Evolutionary conservation across 2,888 invertebrate species (phyloP).

Genomic region (Venustoraphidia nigricollis): DNA sequence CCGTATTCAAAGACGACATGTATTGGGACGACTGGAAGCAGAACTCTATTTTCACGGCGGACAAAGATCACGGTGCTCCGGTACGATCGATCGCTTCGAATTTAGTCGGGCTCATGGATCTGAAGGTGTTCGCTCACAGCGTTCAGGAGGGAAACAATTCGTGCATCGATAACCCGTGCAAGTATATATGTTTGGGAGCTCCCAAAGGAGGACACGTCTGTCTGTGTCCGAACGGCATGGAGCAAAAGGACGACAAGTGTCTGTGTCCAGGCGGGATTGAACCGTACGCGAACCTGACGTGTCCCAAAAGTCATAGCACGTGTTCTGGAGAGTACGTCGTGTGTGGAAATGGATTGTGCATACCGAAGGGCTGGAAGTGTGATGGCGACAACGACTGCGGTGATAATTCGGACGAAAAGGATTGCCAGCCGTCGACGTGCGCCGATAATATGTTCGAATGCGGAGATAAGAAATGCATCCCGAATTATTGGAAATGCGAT

Average conservation of each 20-base stretch:
- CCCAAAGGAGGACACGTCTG: conserved; percentile 54
- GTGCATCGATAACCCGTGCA: conserved; percentile 47
- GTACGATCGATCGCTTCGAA: conserved; percentile 32
- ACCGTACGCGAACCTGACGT: conserved; percentile 51
- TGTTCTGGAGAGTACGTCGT: conserved; percentile 39
- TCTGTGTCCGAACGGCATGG: conserved; percentile 67
- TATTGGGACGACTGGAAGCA: conserved; percentile 86
- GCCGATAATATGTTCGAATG: conserved; percentile 40
- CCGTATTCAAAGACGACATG: conserved; percentile 69
- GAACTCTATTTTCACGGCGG: conserved; percentile 60
- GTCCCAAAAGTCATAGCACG: conserved; percentile 43
- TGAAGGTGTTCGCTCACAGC: conserved; percentile 65
- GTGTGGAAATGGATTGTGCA: conserved; percentile 39
- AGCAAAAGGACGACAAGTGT: conserved; percentile 41
- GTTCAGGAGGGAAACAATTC: conserved; percentile 59
- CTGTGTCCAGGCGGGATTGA: conserved; percentile 55
- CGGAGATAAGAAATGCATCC: conserved; percentile 43
- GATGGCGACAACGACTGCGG: conserved; percentile 53
- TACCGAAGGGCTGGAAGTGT: conserved; percentile 44
- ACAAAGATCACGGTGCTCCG: conserved; percentile 57
- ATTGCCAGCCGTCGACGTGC: conserved; percentile 32
- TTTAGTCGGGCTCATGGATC: conserved; percentile 61
- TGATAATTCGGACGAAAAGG: conserved; percentile 42
- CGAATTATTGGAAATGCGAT: conserved; percentile 46
- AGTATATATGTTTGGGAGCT: conserved; percentile 62